Evolutionary conservation across 2,113 vertebrate genomes (phyloP).

Genomic region (Tonatia bakeri): DNA sequence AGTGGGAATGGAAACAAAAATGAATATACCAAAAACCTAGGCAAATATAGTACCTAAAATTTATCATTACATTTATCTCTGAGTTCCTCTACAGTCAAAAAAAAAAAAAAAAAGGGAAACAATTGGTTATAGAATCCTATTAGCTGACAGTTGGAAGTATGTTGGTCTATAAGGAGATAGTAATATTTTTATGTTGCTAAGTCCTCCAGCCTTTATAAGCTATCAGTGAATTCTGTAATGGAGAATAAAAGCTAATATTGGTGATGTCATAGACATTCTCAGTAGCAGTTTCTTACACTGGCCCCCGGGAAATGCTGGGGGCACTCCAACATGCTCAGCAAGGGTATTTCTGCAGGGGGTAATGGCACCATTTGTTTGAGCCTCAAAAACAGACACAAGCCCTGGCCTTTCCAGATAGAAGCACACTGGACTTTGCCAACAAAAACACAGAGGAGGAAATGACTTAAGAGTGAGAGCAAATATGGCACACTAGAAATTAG

Average conservation of each 20-base stretch:
- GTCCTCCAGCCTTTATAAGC: neutral
- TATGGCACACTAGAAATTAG: conserved; percentile 27
- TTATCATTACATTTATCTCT: neutral
- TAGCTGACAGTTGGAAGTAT: neutral
- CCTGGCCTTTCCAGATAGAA: conserved; percentile 6
- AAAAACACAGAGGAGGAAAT: conserved; percentile 35
- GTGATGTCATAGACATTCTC: neutral
- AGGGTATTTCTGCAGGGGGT: neutral
- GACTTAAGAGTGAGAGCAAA: conserved; percentile 14
- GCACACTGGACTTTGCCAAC: neutral
- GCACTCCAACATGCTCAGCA: neutral
- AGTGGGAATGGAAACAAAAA: neutral
- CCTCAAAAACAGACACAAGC: conserved; percentile 15
- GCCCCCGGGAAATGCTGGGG: neutral
- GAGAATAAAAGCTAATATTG: neutral
- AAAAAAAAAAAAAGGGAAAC: neutral
- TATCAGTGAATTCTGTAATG: neutral
- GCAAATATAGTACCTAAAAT: neutral
- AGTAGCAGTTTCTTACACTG: neutral
- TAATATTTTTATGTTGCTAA: neutral
- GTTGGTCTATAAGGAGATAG: neutral
- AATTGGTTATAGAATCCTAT: neutral
- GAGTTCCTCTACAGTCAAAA: neutral
- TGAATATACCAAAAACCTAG: neutral
- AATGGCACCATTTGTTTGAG: conserved; percentile 13